Conservation (phyloP, 1,140 invertebrate species). For the Psilanteris sp. region DNA sequence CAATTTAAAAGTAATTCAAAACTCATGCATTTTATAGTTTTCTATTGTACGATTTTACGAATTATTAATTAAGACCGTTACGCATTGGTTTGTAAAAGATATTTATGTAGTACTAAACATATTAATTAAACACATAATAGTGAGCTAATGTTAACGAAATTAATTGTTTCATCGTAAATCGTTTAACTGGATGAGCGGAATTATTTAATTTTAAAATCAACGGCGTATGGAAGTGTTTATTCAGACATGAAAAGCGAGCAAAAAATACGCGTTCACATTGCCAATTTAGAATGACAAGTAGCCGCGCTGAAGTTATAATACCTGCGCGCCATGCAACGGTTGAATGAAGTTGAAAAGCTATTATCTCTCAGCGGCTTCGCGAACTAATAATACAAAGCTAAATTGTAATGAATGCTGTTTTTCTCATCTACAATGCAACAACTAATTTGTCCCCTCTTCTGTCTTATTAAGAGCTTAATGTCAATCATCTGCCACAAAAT, state of each 20-base stretch:
- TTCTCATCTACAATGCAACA: conserved; percentile 26
- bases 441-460: conserved; percentile 33
- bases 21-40: too few species aligned
- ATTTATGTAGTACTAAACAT: too few species aligned
- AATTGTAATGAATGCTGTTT: conserved; percentile 42
- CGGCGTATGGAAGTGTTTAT: conserved; percentile 37
- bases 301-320: conserved; percentile 32
- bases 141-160: conserved; percentile 18
- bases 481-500: conserved; percentile 37
- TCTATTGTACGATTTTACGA: too few species aligned
- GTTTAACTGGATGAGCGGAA: conserved; percentile 27
- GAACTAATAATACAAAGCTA: conserved; percentile 43
- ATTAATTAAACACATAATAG: too few species aligned
- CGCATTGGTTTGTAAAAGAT: too few species aligned
- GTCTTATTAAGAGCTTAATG: conserved; percentile 41
- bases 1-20: too few species aligned
- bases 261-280: conserved; percentile 44
- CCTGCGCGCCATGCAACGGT: conserved; percentile 11
- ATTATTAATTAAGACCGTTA: too few species aligned
- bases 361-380: conserved; percentile 35
- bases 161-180: conserved; percentile 28
- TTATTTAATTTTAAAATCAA: conserved; percentile 43
- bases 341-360: conserved; percentile 48
- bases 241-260: conserved; percentile 41
- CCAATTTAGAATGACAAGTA: conserved; percentile 41